Base-by-base conservation (phyloP, 2,888 invertebrate species). In the Germaria angustata region DNA sequence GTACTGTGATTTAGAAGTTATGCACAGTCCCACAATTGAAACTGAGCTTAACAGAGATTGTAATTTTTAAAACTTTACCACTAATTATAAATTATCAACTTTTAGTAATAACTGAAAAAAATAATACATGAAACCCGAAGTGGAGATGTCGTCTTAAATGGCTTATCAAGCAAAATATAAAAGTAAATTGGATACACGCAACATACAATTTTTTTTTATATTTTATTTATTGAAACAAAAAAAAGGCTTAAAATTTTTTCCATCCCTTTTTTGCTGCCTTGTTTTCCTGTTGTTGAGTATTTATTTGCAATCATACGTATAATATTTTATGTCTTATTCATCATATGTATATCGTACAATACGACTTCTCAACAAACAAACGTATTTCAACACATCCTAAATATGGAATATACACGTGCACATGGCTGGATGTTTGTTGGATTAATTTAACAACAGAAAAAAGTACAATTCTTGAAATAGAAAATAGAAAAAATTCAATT, bases 221-320 rank as follows among this genome's bases (percentile, higher is more conserved):
- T 36, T 55, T 34, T 7, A 20, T 5, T 13, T 22, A 11, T 59
- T 41, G 6, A 17, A n/a, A n/a, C n/a, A n/a, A n/a, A n/a, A n/a
- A n/a, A n/a, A n/a, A n/a, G n/a, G n/a, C n/a, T n/a, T 39, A 7
- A 24, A 28, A 9, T 53, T 2, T 15, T 9, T 32, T 15, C 32
- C 32, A 32, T 41, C 13, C n/a, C 34, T 11, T 11, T 34, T 34
- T 32, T n/a, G n/a, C n/a, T n/a, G n/a, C n/a, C n/a, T n/a, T n/a
- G n/a, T 17, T 32, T 39, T 73, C 6, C 9, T 51, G 20, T 51
- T 72, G 17, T 41, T 24, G 32, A 41, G 9, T 68, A 66, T 66
- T 59, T 68, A 51, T 53, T 77, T 59, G 61, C 68, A 68, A 53
- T 77, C 59, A 53, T 61, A n/a, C n/a, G n/a, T n/a, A 69, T 69